Evolutionary conservation across 2,888 invertebrate genomes (phyloP), one percentile per base, ranked within the genome.

Genomic region (Brachypalpus laphriformis): DNA sequence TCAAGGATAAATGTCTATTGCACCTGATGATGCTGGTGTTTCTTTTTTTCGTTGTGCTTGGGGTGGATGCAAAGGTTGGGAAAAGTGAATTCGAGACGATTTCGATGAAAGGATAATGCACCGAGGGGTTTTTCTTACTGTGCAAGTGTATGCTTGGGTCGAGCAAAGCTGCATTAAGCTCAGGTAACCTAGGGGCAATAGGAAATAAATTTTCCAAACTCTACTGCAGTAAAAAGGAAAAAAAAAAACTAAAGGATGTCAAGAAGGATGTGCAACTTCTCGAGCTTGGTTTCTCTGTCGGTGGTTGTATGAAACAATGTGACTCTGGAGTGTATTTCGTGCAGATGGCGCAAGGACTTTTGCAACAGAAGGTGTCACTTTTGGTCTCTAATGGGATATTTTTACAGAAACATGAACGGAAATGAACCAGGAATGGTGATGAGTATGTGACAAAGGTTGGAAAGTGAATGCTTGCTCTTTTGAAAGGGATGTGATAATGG

Each of bases 91-190:
- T 81, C 45, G 68, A 75, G 75, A 81, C 47, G 47, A 75, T 81
- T 59, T 65, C 72, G 82, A 82, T 82, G 82, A 82, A 78, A 82
- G 82, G 66, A 82, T 78, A 77, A 82, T 82, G 72, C 56, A 59
- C 70, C 70, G 31, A 51, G 76, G 66, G 70, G 65, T 77, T 78
- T 22, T 45, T 59, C 11, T 54, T 28, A 61, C 70, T 42, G 8
- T 34, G 42, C 37, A 59, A 70, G 75, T 57, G 63, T 51, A 71
- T 61, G 51, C 59, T 31, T 78, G 57, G 59, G 16, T 72, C 66
- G 72, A 72, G 45, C 72, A n/a, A n/a, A 71, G 66, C 25, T 78
- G 78, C 78, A 78, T 78, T 82, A 77, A 82, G 77, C 65, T 72
- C 82, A 78, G 77, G 71, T 82, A 77, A 66, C 72, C 77, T 65